These are phyloP conservation scores for Cyphomyrus discorhynchus DNA, from an alignment of 2,113 vertebrate species.

Conservation along the genomic window DNA sequence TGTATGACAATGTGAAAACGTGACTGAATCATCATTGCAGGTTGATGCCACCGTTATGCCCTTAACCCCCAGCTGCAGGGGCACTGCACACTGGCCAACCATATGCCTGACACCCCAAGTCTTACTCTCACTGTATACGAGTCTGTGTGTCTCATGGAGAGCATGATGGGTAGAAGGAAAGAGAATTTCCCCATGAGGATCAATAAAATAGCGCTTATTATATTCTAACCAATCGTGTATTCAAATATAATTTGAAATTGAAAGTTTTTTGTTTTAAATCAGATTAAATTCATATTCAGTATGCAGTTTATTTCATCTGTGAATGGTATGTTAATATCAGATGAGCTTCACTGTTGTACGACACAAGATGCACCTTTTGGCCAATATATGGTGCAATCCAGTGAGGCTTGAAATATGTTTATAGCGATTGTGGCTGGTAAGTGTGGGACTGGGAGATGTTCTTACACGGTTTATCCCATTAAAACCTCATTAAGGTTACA, in stretches of 20 bases:
- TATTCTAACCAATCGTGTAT: neutral
- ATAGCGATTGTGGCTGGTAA: neutral
- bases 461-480: neutral
- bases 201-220: neutral
- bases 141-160: neutral
- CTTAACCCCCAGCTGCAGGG: neutral
- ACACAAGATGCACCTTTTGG: neutral
- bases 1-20: neutral
- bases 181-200: neutral
- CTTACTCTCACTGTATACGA: neutral
- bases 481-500: neutral
- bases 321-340: neutral
- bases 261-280: neutral
- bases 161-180: neutral
- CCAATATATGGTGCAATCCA: neutral
- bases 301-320: neutral
- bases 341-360: neutral
- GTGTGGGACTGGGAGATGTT: slow-evolving; percentile 21
- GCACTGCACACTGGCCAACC: neutral
- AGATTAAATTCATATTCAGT: neutral
- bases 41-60: neutral
- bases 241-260: neutral
- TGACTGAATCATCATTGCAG: neutral
- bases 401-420: neutral
- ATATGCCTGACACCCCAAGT: neutral